phyloP scores from a whole-genome alignment of 2,888 invertebrate genomes.

The Pycnomerus fuliginosus region DNA sequence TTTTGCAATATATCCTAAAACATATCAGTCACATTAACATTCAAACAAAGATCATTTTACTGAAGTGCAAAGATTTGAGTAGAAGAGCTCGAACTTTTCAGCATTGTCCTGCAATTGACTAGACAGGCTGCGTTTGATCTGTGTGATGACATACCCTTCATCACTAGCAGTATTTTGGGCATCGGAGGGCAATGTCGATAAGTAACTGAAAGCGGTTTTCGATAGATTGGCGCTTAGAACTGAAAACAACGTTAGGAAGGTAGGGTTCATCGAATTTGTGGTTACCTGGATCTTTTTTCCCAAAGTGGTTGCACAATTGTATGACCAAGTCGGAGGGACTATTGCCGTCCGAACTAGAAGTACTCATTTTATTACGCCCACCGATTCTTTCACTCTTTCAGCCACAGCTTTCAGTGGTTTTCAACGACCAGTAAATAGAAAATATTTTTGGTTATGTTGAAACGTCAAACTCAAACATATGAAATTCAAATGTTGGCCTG shows the following conservation, averaged over 20 bases:
- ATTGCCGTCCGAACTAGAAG: constrained; percentile 22
- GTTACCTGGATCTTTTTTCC: constrained; percentile 42
- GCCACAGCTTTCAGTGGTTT: constrained; percentile 2
- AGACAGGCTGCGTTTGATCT: constrained; percentile 37
- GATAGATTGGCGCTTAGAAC: constrained; percentile 37
- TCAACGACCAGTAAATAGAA: neutral
- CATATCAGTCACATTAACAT: neutral
- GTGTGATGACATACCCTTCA: constrained; percentile 39
- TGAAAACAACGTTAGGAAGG: constrained; percentile 36
- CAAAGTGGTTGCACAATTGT: constrained; percentile 46
- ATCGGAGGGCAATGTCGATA: constrained; percentile 31
- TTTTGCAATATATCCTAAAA: constrained; percentile 27
- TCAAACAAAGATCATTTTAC: neutral
- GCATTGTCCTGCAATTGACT: constrained; percentile 36
- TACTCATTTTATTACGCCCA: constrained; percentile 25
- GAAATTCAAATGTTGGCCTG: too few relatives aligned
- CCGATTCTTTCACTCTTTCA: neutral
- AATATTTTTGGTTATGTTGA: constrained; percentile 13
- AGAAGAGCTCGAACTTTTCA: constrained; percentile 45
- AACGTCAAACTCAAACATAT: constrained; percentile 16
- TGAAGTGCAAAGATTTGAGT: constrained; percentile 44
- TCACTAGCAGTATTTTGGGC: constrained; percentile 31
- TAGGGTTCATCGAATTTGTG: neutral
- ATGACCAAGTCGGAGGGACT: constrained; percentile 36
- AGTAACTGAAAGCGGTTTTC: constrained; percentile 38